Conservation (phyloP, 1,140 invertebrate genomes). For the Ostrea edulis region DNA sequence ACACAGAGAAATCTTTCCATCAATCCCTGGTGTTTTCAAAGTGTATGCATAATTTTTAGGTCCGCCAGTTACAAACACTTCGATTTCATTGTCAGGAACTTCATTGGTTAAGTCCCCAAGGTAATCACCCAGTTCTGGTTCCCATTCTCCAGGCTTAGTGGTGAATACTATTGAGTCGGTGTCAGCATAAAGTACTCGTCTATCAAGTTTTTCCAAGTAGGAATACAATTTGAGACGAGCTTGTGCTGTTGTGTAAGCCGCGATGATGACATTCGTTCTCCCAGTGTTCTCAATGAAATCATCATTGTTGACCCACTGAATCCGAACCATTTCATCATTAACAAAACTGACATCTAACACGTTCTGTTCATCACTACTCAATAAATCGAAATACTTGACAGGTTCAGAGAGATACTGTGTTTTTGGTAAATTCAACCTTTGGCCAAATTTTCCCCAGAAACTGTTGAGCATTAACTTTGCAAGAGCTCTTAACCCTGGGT, state of each 20-base stretch:
- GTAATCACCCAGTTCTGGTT: constrained; percentile 45
- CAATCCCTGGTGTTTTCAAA: background rate
- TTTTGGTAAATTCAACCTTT: constrained; percentile 69
- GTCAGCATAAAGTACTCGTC: constrained; percentile 60
- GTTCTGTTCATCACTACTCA: constrained; percentile 14
- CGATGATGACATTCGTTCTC: too few relatives aligned
- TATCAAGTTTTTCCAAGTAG: constrained; percentile 72
- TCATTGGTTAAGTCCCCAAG: constrained; percentile 46
- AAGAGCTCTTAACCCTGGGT: constrained; percentile 69
- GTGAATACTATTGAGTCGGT: constrained; percentile 76
- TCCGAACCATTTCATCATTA: constrained; percentile 48
- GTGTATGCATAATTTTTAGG: constrained; percentile 55
- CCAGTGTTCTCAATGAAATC: too few relatives aligned
- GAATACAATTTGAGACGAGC: constrained; percentile 76
- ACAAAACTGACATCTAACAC: constrained; percentile 22
- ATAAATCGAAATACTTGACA: constrained; percentile 30
- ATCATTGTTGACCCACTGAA: too few relatives aligned
- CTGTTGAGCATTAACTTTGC: constrained; percentile 65
- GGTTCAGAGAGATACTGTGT: constrained; percentile 65
- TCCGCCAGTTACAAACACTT: constrained; percentile 53
- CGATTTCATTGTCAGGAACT: constrained; percentile 39
- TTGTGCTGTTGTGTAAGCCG: too few relatives aligned
- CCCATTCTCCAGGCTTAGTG: constrained; percentile 17
- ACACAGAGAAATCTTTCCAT: background rate
- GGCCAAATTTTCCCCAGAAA: too few relatives aligned